Evolutionary conservation across 2,888 invertebrate genomes (phyloP), one percentile per base, ranked within the genome.

Genomic region (Pterostichus madidus): DNA sequence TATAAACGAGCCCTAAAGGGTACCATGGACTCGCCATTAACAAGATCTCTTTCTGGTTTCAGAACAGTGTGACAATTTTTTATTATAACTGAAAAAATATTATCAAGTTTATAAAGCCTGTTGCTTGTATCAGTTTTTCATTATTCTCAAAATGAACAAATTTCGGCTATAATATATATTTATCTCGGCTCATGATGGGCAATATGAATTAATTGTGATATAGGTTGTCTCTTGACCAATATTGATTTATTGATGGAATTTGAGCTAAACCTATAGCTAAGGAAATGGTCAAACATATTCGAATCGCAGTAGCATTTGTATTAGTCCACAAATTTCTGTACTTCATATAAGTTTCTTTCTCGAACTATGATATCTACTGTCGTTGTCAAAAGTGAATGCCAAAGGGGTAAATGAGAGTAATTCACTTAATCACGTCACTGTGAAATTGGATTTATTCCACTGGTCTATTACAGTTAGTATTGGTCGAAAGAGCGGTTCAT

Each of bases 331-430:
- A 24, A 10, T 24, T 59, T 10, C 59, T 59, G 13, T 59, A n/a
- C 64, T 64, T 4, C 64, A 35, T 31, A 64, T 24, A 3, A 31
- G 31, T 64, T 64, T 64, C 31, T 64, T 64, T 64, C 64, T 10
- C n/a, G 3, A 7, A 64, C 64, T 8, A 64, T 64, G 11, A 64
- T 5, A 32, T 64, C 32, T n/a, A n/a, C n/a, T n/a, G n/a, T n/a
- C n/a, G n/a, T n/a, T n/a, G n/a, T n/a, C n/a, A n/a, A n/a, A n/a
- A n/a, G n/a, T n/a, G n/a, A n/a, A n/a, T n/a, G n/a, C n/a, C n/a
- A n/a, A n/a, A n/a, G n/a, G n/a, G n/a, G n/a, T n/a, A n/a, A n/a
- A n/a, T n/a, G n/a, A n/a, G n/a, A n/a, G n/a, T n/a, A n/a, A n/a
- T n/a, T n/a, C n/a, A n/a, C n/a, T n/a, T n/a, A n/a, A n/a, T n/a